Conservation (phyloP, 1,140 invertebrate genomes). For the Lucilia cuprina region DNA sequence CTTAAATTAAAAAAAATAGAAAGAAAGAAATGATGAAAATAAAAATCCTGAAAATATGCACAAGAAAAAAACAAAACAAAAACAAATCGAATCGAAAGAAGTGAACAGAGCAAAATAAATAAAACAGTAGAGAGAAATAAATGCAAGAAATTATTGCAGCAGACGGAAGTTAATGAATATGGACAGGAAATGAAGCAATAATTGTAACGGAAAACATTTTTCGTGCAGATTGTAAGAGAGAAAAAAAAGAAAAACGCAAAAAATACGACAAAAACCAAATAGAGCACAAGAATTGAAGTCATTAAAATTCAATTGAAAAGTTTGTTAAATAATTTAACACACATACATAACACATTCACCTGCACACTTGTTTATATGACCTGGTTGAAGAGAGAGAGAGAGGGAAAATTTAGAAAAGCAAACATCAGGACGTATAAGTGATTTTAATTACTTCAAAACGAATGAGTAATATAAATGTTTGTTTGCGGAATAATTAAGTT, state of each 20-base stretch:
- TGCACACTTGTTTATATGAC: too few relatives aligned
- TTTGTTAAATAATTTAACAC: not conserved
- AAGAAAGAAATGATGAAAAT: not conserved
- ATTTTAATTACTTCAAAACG: not conserved
- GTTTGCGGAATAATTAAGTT: too few relatives aligned
- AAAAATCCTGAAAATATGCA: constrained; percentile 21
- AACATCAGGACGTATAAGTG: not conserved
- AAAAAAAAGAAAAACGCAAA: too few relatives aligned
- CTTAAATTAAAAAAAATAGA: constrained; percentile 23
- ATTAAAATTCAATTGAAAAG: constrained; percentile 15
- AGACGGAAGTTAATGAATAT: constrained; percentile 32
- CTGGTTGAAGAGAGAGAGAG: not conserved
- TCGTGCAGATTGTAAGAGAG: not conserved
- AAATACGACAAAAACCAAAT: not conserved
- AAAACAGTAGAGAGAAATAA: not conserved
- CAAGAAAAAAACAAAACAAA: not conserved
- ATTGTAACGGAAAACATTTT: constrained; percentile 27
- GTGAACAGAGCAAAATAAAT: not conserved
- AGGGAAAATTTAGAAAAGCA: not conserved
- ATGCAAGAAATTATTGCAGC: constrained; percentile 18
- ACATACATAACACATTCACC: not conserved
- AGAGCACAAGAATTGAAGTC: not conserved
- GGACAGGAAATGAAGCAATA: constrained; percentile 31
- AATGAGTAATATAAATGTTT: too few relatives aligned
- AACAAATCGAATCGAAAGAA: not conserved